Evolutionary conservation across 2,888 invertebrate genomes (phyloP).

Genomic region (Margaritifera margaritifera): DNA sequence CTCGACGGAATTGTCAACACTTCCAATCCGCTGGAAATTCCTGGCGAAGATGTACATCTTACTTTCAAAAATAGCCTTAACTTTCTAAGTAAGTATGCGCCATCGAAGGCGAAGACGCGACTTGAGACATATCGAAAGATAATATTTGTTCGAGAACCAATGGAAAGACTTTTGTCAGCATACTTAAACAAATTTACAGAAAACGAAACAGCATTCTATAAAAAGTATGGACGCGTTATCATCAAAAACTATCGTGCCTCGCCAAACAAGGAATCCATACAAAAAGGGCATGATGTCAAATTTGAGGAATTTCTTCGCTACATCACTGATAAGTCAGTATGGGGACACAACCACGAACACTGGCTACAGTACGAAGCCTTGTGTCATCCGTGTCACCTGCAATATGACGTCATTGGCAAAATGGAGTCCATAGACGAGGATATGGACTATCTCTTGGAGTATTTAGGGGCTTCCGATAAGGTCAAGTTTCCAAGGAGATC

Average conservation of each 20-base stretch:
- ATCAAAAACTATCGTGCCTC: slow-evolving; percentile 84
- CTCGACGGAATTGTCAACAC: slow-evolving; percentile 77
- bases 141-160: slow-evolving; percentile 90
- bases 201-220: slow-evolving; percentile 73
- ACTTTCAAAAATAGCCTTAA: slow-evolving; percentile 47
- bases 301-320: slow-evolving; percentile 90
- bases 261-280: slow-evolving; percentile 76
- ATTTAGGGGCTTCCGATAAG: slow-evolving; percentile 42
- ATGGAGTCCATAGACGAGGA: slow-evolving; percentile 90
- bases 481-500: slow-evolving; percentile 60
- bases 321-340: slow-evolving; percentile 76
- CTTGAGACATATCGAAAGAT: slow-evolving; percentile 87
- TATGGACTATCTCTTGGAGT: slow-evolving; percentile 75
- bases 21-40: slow-evolving; percentile 49
- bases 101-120: slow-evolving; percentile 79
- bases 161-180: slow-evolving; percentile 91
- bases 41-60: slow-evolving; percentile 52
- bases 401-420: slow-evolving; percentile 91
- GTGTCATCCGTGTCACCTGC: slow-evolving; percentile 89
- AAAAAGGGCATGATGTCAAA: slow-evolving; percentile 84
- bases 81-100: slow-evolving; percentile 48
- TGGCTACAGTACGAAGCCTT: slow-evolving; percentile 88
- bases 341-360: slow-evolving; percentile 82
- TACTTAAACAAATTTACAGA: slow-evolving; percentile 87
- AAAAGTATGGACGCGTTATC: slow-evolving; percentile 80